These are phyloP conservation scores for Idaea straminata DNA, from an alignment of 2,888 invertebrate species.

Conservation along the genomic window DNA sequence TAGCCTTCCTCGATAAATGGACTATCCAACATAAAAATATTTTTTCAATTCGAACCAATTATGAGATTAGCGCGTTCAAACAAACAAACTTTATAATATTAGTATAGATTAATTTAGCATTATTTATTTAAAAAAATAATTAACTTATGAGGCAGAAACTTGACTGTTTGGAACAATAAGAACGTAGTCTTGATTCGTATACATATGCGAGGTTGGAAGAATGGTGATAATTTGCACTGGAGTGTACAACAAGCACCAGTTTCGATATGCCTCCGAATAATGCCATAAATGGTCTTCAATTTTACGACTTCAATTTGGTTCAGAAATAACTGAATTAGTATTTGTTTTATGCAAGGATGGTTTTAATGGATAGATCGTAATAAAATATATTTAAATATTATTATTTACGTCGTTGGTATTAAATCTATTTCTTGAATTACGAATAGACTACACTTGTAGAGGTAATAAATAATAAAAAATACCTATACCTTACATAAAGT, in stretches of 20 bases:
- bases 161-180: no score
- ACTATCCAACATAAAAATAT: no score
- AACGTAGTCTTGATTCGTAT: not conserved
- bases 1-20: no score
- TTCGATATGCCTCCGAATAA: conserved; percentile 77
- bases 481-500: no score
- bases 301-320: conserved; percentile 75
- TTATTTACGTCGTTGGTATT: not conserved
- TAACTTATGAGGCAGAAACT: no score
- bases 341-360: conserved; percentile 74
- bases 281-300: conserved; percentile 73
- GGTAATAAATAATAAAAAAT: not conserved
- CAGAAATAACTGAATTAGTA: conserved; percentile 61
- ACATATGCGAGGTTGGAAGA: not conserved
- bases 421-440: not conserved
- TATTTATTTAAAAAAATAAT: no score
- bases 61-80: no score
- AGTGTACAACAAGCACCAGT: conserved; percentile 62
- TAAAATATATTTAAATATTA: conserved; percentile 29
- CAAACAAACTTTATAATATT: no score
- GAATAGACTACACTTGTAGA: not conserved
- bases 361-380: conserved; percentile 48
- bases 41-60: no score
- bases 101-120: no score
- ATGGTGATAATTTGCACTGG: conserved; percentile 42